These are phyloP conservation scores for Perca fluviatilis DNA, from an alignment of 2,113 vertebrate species.

Conservation along the genomic window DNA sequence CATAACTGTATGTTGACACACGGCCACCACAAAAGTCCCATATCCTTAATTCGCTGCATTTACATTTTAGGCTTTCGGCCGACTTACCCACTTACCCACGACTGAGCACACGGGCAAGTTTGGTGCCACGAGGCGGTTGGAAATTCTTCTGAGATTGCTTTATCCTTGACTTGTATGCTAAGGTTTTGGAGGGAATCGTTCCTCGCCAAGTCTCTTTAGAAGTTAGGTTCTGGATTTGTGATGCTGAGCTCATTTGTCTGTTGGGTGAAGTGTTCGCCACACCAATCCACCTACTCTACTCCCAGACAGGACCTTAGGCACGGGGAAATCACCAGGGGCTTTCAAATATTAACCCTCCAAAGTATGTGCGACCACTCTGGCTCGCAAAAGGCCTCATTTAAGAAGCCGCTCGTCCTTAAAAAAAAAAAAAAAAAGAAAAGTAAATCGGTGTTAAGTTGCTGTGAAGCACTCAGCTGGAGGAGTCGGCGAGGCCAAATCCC, in stretches of 20 bases:
- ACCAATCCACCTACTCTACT: neutral
- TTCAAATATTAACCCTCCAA: slow-evolving; percentile 13
- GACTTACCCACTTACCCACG: neutral
- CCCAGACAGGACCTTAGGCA: neutral
- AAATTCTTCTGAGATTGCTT: too few species aligned
- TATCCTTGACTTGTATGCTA: too few species aligned
- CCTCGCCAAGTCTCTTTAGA: neutral
- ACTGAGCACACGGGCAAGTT: neutral
- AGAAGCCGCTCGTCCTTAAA: neutral
- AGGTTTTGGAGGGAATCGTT: neutral
- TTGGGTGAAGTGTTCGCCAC: neutral
- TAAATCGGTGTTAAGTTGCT: neutral
- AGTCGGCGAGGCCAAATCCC: neutral
- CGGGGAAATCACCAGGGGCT: neutral
- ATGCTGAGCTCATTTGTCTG: neutral
- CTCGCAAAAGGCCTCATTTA: neutral
- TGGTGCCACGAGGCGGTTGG: too few species aligned
- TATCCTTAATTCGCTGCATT: neutral
- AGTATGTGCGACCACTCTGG: slow-evolving; percentile 5
- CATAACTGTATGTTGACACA: slow-evolving; percentile 27
- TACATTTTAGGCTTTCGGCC: neutral
- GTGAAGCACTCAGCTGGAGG: neutral
- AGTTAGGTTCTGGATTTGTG: neutral
- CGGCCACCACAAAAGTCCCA: neutral
- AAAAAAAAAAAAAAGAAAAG: slow-evolving; percentile 4